A percentile compares a stretch with the other conserved stretches of the same genome.
Conservation (phyloP, 2,113 vertebrate genomes). For the Microtus ochrogaster region DNA sequence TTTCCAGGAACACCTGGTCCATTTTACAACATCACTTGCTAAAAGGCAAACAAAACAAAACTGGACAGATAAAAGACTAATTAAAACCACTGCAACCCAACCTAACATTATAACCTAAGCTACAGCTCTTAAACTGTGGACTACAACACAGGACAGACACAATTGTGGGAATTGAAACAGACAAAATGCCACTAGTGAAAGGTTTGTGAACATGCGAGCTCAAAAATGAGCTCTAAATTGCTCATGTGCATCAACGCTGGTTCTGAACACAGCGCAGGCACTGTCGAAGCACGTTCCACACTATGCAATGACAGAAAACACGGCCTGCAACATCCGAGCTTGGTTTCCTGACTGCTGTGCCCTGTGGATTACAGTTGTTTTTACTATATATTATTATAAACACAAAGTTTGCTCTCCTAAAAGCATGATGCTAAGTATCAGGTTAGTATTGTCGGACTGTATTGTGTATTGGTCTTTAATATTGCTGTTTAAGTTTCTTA, state of each 20-base stretch:
- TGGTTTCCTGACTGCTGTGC: neutral
- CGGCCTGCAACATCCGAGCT: neutral
- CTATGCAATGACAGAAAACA: neutral
- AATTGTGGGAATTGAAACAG: neutral
- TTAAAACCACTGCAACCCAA: neutral
- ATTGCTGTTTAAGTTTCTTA: neutral
- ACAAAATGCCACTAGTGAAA: neutral
- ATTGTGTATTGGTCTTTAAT: neutral
- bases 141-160: neutral
- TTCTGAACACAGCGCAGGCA: neutral
- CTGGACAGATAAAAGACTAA: neutral
- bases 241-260: neutral
- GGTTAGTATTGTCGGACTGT: neutral
- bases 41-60: neutral
- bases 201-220: too few relatives aligned
- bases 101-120: neutral
- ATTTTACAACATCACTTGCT: neutral
- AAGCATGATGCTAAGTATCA: neutral
- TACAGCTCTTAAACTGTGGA: neutral
- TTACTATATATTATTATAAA: neutral
- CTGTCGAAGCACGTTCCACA: neutral
- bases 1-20: neutral
- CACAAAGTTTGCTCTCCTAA: neutral
- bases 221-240: too few relatives aligned
- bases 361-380: neutral